These are phyloP conservation scores for Antidorcas marsupialis DNA, from an alignment of 2,113 vertebrate species.

Conservation along the genomic window DNA sequence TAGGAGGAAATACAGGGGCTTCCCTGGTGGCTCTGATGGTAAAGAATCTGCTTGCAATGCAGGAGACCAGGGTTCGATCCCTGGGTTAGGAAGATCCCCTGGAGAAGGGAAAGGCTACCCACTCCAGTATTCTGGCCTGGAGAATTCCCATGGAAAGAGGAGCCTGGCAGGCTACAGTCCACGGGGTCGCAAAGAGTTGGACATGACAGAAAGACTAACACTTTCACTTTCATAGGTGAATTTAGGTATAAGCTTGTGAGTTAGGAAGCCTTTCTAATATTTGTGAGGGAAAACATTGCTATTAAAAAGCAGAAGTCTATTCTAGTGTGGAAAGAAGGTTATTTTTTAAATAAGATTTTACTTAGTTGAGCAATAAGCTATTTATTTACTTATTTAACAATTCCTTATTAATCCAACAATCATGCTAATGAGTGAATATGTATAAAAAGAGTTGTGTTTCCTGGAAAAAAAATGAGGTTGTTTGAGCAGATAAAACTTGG, in stretches of 20 bases:
- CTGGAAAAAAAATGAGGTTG: background rate
- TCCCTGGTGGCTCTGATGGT: background rate
- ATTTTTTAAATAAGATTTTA: background rate
- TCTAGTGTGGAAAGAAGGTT: background rate
- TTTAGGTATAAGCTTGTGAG: background rate
- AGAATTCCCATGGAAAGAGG: background rate
- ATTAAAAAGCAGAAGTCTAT: background rate
- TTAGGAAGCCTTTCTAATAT: background rate
- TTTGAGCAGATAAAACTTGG: background rate
- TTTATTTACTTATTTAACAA: background rate
- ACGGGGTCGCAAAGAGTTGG: background rate
- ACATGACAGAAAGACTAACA: background rate
- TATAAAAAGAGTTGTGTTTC: background rate
- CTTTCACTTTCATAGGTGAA: background rate
- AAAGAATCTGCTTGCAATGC: background rate
- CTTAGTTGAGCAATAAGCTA: background rate
- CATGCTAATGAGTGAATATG: background rate
- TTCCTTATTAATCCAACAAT: background rate
- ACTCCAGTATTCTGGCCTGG: background rate
- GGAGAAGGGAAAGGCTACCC: background rate
- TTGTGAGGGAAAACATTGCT: background rate
- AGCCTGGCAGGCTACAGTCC: background rate
- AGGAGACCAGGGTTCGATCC: background rate
- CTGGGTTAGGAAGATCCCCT: background rate
- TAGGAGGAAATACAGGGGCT: background rate